Evolutionary conservation across 1,140 invertebrate species (phyloP), one percentile per base, ranked within the genome.

Genomic region (Stegodyphus mimosarum): DNA sequence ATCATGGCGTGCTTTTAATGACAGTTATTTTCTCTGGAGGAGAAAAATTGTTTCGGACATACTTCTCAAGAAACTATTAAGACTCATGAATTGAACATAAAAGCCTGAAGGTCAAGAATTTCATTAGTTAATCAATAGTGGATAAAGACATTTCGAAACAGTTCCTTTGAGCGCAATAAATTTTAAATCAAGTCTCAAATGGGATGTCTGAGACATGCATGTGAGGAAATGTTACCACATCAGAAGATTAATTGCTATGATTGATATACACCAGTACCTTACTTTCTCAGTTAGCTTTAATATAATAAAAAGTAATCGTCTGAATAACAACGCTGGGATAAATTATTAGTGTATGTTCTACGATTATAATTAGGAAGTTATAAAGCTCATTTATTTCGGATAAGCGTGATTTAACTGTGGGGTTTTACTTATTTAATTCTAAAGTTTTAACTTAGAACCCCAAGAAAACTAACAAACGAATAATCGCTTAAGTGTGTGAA

Each of bases 71-170:
- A 73, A 73, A 53, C 71, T 73, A 73, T 73, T 53, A 73, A 15
- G 10, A 11, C 71, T 73, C 71, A 73, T 73, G 71, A 73, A 73
- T 73, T 73, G 71, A 73, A 73, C 71, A 73, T 73, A 55, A 73
- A 73, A 73, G 50, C 71, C 52, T 17, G 71, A 73, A 73, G 52
- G 71, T 33, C 33, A 33, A 33, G 33, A 33, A 33, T 33, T 33
- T 55, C 11, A 73, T 33, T 50, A 71, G 51, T 50, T 50, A 71
- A 50, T 71, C 48, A 71, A 71, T 71, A 71, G 33, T 13, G n/a
- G 69, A 71, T 71, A 71, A 71, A 48, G 49, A 11, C 18, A 69
- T 17, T 48, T 69, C 33, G 33, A 33, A 69, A 69, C 18, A 48
- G 67, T 10, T 69, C 49, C 10, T 69, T 18, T 33, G 7, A 18